Conservation (phyloP, 2,797 vertebrate genomes). For the Iguana delicatissima region DNA sequence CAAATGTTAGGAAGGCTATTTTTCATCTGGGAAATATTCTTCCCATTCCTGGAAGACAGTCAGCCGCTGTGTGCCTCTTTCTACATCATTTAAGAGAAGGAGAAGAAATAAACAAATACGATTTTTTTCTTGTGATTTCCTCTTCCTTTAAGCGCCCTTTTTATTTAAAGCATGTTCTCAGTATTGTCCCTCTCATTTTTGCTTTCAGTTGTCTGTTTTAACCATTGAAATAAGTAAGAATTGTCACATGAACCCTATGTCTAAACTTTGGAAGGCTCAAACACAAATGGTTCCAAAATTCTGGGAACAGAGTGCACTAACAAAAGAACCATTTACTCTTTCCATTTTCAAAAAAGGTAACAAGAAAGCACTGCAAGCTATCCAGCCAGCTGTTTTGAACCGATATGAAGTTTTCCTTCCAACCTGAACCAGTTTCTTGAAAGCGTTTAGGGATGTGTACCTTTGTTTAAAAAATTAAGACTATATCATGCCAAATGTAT, state of each 20-base stretch:
- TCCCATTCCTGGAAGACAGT: too few species aligned
- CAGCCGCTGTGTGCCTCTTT: not conserved
- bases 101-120: not conserved
- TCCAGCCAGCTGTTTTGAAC: not conserved
- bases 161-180: not conserved
- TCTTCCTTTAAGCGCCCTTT: not conserved
- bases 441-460: too few species aligned
- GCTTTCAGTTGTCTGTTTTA: not conserved
- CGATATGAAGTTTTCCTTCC: not conserved
- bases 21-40: too few species aligned
- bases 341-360: not conserved
- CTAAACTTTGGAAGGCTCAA: not conserved
- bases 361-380: not conserved
- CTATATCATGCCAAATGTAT: not conserved
- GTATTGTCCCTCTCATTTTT: not conserved
- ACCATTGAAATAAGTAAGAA: not conserved
- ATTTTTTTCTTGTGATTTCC: not conserved
- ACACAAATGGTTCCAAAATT: not conserved
- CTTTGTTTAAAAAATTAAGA: not conserved
- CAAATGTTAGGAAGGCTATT: too few species aligned
- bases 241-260: not conserved
- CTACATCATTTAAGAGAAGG: not conserved
- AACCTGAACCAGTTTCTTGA: not conserved
- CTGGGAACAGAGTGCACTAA: not conserved
- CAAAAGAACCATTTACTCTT: not conserved